phyloP scores from a whole-genome alignment of 30 jellyfish, hydroid and myxozoan species.

The Turritopsis rubra region DNA sequence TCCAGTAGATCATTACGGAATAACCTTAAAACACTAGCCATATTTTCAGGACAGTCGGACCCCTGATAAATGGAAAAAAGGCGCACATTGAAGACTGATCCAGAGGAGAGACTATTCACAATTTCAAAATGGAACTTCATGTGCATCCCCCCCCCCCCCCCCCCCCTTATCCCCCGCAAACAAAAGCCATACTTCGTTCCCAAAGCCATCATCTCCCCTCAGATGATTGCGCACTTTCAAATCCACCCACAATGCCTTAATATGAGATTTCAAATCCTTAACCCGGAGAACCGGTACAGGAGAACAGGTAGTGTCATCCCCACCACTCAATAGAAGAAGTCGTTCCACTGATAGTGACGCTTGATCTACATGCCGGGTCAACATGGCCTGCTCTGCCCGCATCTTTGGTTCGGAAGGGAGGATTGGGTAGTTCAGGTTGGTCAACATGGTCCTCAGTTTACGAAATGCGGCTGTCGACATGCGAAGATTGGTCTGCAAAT shows the following conservation, averaged over 20 bases:
- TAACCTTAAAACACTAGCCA: constrained; percentile 5
- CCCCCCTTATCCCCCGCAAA: constrained; percentile 1
- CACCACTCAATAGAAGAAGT: background rate
- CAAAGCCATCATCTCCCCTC: background rate
- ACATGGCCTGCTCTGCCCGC: background rate
- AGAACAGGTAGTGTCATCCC: background rate
- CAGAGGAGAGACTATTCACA: no score
- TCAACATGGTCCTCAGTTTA: background rate
- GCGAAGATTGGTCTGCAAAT: background rate
- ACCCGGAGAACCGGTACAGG: background rate
- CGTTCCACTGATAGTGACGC: background rate
- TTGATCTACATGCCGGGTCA: background rate
- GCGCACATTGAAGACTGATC: constrained; percentile 33
- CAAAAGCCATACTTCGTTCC: background rate
- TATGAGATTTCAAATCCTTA: background rate
- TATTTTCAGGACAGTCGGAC: constrained; percentile 28
- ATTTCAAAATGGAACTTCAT: constrained; percentile 34
- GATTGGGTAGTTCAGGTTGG: background rate
- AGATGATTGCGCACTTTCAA: background rate
- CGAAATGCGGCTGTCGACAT: constrained; percentile 6
- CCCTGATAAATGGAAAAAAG: constrained; percentile 14
- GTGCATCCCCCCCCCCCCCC: constrained; percentile 21
- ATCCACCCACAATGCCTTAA: background rate
- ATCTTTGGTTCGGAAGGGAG: background rate
- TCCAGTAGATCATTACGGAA: background rate